Base-by-base conservation (phyloP, 2,797 vertebrate species). In the Helostoma temminkii region DNA sequence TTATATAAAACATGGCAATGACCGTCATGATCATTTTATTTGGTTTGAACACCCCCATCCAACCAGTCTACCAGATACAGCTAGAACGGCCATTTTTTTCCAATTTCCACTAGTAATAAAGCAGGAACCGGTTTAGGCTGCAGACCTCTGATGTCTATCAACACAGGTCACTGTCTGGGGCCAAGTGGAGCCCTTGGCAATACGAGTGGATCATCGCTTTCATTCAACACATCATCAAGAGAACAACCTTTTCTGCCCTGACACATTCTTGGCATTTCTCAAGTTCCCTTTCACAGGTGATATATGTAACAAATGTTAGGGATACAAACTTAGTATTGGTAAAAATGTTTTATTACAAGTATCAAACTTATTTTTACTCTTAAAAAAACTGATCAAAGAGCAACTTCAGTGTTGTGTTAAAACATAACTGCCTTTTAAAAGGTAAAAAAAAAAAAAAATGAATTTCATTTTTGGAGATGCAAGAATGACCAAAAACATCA, bases 171-270 rank as follows among this genome's bases (percentile, higher is more conserved):
- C 34, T 41, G 78, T 86, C 82, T 64, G 70, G 22, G 84, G 82
- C 66, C 84, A 91, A 91, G 89, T 84, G 89, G 69, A 89, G 88
- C 88, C 87, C 21, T 37, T 21, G 74, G 87, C 87, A 74, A 83
- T 42, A 81, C 15, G 24, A 74, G 74, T 39, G 65, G 66, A 68
- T 90, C 84, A 80, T 76, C 66, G 45, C 81, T 80, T 74, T 88
- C 84, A 67, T 62, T 89, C 85, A 83, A 87, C 88, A 89, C 84
- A 57, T 76, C 68, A 68, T 78, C 75, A 81, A 48, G 19, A 70
- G 21, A 78, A 54, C 45, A 62, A 62, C 56, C 60, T 70, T 36
- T 60, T 45, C 47, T 53, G 62, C 55, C 54, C 54, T 2, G 47
- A 85, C 59, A 78, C 85, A 88, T 89, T 89, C 85, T 71, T 49